Conservation (phyloP, 2,113 vertebrate genomes). For the Circaetus cinerascens region DNA sequence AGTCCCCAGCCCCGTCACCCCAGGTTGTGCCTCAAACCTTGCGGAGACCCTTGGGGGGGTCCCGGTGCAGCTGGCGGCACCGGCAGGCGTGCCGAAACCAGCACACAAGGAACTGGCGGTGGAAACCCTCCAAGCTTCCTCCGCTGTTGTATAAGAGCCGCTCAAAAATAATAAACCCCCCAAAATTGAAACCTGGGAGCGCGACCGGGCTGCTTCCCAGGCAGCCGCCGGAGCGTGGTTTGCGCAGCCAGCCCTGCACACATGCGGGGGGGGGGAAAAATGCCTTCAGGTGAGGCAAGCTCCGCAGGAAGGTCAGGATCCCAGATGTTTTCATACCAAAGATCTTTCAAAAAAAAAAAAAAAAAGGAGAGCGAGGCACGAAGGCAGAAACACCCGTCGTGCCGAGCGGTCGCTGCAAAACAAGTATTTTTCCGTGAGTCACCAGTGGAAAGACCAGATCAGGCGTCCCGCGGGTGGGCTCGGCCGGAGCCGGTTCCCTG, state of each 20-base stretch:
- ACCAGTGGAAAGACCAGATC: slow-evolving; percentile 2
- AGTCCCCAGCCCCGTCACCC: neutral
- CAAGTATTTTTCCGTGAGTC: slow-evolving; percentile 34
- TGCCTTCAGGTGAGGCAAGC: neutral
- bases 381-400: neutral
- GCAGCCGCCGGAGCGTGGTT: rapidly evolving
- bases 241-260: neutral
- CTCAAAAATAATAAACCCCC: neutral
- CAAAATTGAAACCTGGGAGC: neutral
- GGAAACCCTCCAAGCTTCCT: slow-evolving; percentile 23
- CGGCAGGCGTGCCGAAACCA: neutral
- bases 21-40: neutral
- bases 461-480: neutral
- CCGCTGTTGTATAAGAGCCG: neutral
- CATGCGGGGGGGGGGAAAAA: rapidly evolving
- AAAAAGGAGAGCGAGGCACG: neutral
- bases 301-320: neutral
- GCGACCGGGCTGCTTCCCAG: neutral
- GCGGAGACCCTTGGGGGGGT: rapidly evolving
- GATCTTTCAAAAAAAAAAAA: neutral
- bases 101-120: neutral
- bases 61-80: rapidly evolving
- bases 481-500: rapidly evolving
- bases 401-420: neutral
- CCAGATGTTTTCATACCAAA: neutral